Evolutionary conservation across 2,113 vertebrate genomes (phyloP).

Genomic region (Atractosteus spatula): DNA sequence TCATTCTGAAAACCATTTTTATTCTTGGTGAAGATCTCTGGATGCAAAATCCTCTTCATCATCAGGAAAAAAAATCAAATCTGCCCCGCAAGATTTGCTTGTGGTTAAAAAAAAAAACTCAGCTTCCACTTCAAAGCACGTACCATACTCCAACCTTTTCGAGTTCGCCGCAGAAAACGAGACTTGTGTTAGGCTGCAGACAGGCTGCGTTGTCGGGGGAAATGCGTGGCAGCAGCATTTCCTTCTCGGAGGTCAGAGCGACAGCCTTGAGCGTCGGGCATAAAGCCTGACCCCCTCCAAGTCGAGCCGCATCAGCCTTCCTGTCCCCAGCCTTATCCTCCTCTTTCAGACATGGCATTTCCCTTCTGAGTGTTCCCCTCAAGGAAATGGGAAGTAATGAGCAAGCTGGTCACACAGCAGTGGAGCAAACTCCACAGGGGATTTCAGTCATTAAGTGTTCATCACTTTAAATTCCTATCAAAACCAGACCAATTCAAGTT

Average conservation of each 20-base stretch:
- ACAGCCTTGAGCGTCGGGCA: not conserved
- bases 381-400: slow-evolving; percentile 59
- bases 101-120: no score
- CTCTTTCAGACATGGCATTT: slow-evolving; percentile 45
- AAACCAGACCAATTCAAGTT: not conserved
- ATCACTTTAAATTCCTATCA: not conserved
- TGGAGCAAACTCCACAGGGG: slow-evolving; percentile 27
- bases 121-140: no score
- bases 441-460: slow-evolving; percentile 5
- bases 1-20: no score
- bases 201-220: not conserved
- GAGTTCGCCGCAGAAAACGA: no score
- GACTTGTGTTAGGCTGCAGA: no score
- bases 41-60: no score
- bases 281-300: slow-evolving; percentile 14
- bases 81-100: no score
- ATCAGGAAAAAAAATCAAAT: no score
- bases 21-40: no score
- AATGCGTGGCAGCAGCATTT: not conserved
- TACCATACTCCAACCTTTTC: no score
- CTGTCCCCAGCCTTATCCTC: slow-evolving; percentile 54
- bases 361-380: slow-evolving; percentile 46
- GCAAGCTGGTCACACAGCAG: slow-evolving; percentile 29
- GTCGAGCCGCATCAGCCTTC: slow-evolving; percentile 46
- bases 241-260: not conserved